These are phyloP conservation scores for Bubo bubo DNA, from an alignment of 2,113 vertebrate species.

Conservation along the genomic window DNA sequence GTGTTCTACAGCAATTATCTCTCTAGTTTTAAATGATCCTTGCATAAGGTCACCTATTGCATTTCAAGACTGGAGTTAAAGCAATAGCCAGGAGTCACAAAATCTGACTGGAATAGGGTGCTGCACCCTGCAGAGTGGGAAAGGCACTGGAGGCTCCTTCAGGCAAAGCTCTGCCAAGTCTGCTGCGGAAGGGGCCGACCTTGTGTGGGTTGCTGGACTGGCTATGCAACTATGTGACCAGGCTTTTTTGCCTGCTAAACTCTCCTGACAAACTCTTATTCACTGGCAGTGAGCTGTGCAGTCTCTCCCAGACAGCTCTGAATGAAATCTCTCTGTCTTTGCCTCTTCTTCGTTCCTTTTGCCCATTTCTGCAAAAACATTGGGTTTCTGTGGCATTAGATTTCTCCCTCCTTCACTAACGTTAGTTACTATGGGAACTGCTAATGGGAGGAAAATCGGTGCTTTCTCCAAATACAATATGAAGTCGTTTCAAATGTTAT, in stretches of 20 bases:
- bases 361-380: not conserved
- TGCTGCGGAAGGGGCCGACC: no score
- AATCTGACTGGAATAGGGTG: not conserved
- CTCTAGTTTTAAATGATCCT: not conserved
- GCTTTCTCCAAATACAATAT: not conserved
- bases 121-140: not conserved
- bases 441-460: not conserved
- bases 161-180: not conserved
- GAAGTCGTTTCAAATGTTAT: not conserved
- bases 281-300: not conserved
- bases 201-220: not conserved
- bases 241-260: not conserved
- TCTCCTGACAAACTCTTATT: not conserved
- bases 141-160: not conserved
- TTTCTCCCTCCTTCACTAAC: not conserved
- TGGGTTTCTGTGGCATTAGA: not conserved
- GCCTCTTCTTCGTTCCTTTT: not conserved
- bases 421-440: conserved; percentile 6
- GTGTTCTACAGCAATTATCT: not conserved
- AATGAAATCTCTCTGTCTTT: not conserved
- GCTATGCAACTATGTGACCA: accelerated
- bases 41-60: not conserved
- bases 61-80: not conserved
- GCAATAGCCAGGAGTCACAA: not conserved
- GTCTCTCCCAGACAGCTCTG: not conserved